Conservation (phyloP, 2,797 vertebrate species). For the Poecilia gillii region DNA sequence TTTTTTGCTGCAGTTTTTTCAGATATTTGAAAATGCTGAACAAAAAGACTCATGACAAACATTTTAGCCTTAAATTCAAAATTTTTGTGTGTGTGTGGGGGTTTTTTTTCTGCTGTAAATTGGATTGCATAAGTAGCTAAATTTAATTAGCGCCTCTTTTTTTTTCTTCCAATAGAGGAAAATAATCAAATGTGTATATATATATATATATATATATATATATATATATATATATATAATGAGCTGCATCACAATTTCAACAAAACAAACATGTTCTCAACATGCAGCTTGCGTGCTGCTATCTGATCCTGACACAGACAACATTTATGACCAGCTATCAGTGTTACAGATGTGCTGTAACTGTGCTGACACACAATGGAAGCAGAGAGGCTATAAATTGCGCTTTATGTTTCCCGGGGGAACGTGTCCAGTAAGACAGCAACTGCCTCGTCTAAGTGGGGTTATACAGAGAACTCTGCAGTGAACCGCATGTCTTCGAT, state of each 20-base stretch:
- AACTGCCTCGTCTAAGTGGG: conserved; percentile 64
- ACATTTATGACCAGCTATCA: conserved; percentile 66
- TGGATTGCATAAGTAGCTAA: not conserved
- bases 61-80: not conserved
- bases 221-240: conserved; percentile 8
- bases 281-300: conserved; percentile 23
- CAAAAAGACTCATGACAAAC: not conserved
- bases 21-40: not conserved
- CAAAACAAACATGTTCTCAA: conserved; percentile 10
- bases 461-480: conserved; percentile 59
- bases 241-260: conserved; percentile 31
- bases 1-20: not conserved
- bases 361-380: conserved; percentile 71
- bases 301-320: conserved; percentile 58
- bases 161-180: not conserved
- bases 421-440: conserved; percentile 50
- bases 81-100: not conserved
- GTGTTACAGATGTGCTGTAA: conserved; percentile 67
- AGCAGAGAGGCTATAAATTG: conserved; percentile 61
- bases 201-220: too few species aligned
- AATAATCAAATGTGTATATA: conserved; percentile 1
- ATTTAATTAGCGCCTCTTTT: not conserved
- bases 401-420: conserved; percentile 66
- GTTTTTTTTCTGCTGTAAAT: not conserved
- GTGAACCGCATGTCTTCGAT: conserved; percentile 59